Base-by-base conservation (phyloP, 1,140 invertebrate species). In the Neelides sp. region DNA sequence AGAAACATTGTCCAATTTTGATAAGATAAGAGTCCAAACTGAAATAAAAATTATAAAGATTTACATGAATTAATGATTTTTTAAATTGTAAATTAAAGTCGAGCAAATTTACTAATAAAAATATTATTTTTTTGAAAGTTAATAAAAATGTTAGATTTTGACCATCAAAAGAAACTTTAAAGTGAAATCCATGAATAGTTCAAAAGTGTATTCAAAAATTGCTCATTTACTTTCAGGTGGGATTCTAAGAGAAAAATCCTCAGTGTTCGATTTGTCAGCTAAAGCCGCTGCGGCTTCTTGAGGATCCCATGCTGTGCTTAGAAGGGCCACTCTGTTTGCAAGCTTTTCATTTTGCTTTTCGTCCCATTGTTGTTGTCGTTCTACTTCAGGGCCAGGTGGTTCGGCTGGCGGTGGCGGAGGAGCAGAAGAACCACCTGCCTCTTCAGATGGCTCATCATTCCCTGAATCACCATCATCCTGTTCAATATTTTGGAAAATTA, bases 401-500 rank as follows among this genome's bases (percentile, higher is more conserved):
- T 22, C 26, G 27, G 22, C 22, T 20, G 19, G 20, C 23, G 47
- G 24, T 19, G 47, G 22, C 40, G 15, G 24, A 13, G 28, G 8
- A 34, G 36, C 39, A 61, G 62, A 65, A 63, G 61, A 48, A 67
- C 69, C 59, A 64, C 68, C 3, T 61, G 62, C 50, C 65, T 60
- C 64, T 65, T 82, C 83, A 37, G 78, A 80, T n/a, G 88, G 87
- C 65, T 94, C 88, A 65, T 94, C 89, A 65, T 90, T 94, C 3
- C 89, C 89, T 0, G 86, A 91, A 65, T 94, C 90, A 63, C 85
- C 85, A 61, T 90, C 86, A 65, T 90, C 87, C 76, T 89, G 57
- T 5, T 64, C 58, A 44, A 10, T 12, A 45, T 30, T 23, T 3
- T 39, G 15, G 22, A 42, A n/a, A 55, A 30, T 39, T 13, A 20